Conservation (phyloP, 1,140 invertebrate species). For the Heliconius nattereri region DNA sequence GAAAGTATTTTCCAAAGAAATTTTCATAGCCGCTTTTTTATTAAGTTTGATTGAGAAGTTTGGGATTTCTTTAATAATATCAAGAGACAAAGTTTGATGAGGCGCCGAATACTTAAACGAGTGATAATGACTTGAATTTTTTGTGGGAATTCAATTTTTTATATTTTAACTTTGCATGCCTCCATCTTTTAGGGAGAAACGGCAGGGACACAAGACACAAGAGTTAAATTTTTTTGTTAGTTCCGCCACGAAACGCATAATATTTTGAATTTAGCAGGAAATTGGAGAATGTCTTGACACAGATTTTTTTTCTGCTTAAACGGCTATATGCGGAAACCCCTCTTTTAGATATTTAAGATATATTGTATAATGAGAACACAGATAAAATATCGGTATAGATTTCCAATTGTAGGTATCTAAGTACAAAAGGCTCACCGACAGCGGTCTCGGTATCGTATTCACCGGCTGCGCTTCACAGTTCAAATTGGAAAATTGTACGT, state of each 20-base stretch:
- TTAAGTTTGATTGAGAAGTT: constrained; percentile 9
- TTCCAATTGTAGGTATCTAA: neutral
- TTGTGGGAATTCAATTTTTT: neutral
- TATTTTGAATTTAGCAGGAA: no score
- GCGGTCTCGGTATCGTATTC: neutral
- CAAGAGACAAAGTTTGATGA: constrained; percentile 9
- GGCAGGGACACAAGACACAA: neutral
- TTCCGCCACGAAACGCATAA: no score
- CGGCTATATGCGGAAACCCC: no score
- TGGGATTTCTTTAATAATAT: constrained; percentile 8
- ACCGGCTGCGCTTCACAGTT: constrained; percentile 18
- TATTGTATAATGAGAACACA: neutral
- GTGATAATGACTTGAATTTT: neutral
- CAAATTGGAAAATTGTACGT: constrained; percentile 36
- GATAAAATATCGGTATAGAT: neutral
- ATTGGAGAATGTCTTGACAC: no score
- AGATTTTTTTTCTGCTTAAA: no score
- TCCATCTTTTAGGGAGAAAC: neutral
- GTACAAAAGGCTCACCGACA: constrained; percentile 7
- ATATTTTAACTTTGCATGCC: neutral
- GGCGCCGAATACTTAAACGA: constrained; percentile 4
- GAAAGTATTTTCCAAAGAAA: constrained; percentile 8
- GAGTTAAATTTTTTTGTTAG: neutral
- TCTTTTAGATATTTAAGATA: neutral
- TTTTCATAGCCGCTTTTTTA: constrained; percentile 4